phyloP scores from a whole-genome alignment of 2,797 vertebrate species.

The Tolypeutes matacus region DNA sequence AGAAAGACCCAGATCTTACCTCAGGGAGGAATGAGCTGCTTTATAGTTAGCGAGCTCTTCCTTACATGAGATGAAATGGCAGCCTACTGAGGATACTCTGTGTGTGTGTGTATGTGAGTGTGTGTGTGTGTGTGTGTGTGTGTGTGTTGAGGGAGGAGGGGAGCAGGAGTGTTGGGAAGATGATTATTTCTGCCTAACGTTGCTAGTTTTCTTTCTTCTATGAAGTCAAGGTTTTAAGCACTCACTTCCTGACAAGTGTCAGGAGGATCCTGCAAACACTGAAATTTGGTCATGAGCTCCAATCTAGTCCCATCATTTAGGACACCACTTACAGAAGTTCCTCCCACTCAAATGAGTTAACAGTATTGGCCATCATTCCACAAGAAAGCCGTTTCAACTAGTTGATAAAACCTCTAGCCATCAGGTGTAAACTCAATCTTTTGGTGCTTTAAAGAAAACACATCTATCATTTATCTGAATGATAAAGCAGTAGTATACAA shows the following conservation, averaged over 20 bases:
- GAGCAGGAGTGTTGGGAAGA: too few relatives aligned
- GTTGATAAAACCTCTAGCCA: neutral
- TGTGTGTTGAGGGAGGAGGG: neutral
- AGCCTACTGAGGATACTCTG: neutral
- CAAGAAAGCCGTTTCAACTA: constrained; percentile 43
- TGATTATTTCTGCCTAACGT: neutral
- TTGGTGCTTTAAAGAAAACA: neutral
- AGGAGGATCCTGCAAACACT: neutral
- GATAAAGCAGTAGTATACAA: neutral
- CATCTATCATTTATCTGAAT: neutral
- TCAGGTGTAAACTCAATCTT: neutral
- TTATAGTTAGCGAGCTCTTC: neutral
- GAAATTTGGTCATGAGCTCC: constrained; percentile 18
- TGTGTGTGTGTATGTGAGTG: neutral
- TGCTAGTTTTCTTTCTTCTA: neutral
- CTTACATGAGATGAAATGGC: neutral
- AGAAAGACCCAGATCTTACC: neutral
- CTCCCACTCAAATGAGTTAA: constrained; percentile 12
- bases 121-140: neutral
- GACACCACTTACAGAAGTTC: constrained; percentile 15
- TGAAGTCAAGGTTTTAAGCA: constrained; percentile 14
- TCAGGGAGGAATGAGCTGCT: neutral
- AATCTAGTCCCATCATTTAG: neutral
- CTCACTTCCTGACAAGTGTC: neutral
- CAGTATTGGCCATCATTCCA: neutral